Evolutionary conservation across 2,888 invertebrate genomes (phyloP), one percentile per base, ranked within the genome.

Genomic region (Synergus laeviventris): DNA sequence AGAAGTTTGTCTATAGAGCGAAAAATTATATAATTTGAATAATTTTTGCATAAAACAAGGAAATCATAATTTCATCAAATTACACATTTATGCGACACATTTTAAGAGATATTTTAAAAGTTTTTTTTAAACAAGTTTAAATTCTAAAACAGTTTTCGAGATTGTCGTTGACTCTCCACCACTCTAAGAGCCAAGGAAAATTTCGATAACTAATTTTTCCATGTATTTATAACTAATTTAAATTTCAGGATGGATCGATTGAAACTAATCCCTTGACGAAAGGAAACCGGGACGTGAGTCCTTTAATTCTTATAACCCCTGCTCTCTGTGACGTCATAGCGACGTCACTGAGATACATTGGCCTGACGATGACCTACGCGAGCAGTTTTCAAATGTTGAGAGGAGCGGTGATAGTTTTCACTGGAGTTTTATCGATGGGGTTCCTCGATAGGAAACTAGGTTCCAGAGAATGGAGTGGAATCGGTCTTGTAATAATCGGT

Each of bases 301-400:
- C 96, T 0, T 92, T 96, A 14, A 93, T 96, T 79, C 93, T 99
- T 85, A 92, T 97, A 84, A 93, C 97, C 36, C 97, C 99, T 0
- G 97, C 98, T 0, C 92, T 97, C 91, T 96, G 97, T 90, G 98
- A 99, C 90, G 95, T 97, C 93, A 92, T 95, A 77, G 97, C 96
- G 1, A 98, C 98, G 0, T 96, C 97, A 0, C 93, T 96, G 38
- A 96, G 98, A 95, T 97, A 98, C 88, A 94, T 98, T 73, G 98
- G 98, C 7, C 92, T 99, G 74, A 97, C 95, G 85, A 92, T 99
- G 89, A 99, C 99, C 0, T 97, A 96, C 88, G 97, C 97, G 0
- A 97, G 97, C 83, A 98, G 97, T 88, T 99, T 98, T 91, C 98
- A 98, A 92, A 98, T 99, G 98, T 94, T 99, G 85, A 93, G 98